phyloP scores from a whole-genome alignment of 2,888 invertebrate species.

The Argyresthia goedartella region DNA sequence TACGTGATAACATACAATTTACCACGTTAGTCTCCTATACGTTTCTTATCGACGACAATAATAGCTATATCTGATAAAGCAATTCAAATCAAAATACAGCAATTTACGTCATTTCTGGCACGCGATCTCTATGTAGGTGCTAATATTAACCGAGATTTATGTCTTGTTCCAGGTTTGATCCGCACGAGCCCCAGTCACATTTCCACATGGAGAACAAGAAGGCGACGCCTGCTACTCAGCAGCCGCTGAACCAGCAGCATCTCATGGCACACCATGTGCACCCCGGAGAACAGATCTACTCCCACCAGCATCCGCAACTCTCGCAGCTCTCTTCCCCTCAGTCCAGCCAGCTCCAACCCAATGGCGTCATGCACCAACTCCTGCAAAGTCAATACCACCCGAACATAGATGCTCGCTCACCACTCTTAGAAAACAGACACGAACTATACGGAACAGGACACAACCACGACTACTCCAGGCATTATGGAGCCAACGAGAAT shows the following conservation, averaged over 20 bases:
- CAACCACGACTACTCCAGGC: constrained; percentile 63
- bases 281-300: constrained; percentile 56
- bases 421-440: constrained; percentile 66
- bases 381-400: constrained; percentile 59
- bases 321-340: constrained; percentile 46
- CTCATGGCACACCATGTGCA: constrained; percentile 62
- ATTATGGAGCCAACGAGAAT: constrained; percentile 69
- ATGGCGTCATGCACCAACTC: constrained; percentile 69
- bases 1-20: constrained; percentile 26
- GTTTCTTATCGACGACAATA: constrained; percentile 36
- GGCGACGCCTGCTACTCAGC: constrained; percentile 62
- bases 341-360: constrained; percentile 57
- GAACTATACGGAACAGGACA: constrained; percentile 70
- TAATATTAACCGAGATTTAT: constrained; percentile 12
- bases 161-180: constrained; percentile 76
- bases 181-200: constrained; percentile 73
- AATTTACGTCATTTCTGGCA: constrained; percentile 21
- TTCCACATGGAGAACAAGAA: constrained; percentile 78
- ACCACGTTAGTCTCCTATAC: constrained; percentile 3
- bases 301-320: constrained; percentile 55
- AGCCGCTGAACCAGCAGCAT: constrained; percentile 63
- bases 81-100: constrained; percentile 12
- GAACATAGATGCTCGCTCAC: constrained; percentile 60
- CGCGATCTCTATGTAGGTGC: constrained; percentile 14
- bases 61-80: constrained; percentile 33